Percentiles rank a stretch among this genome's conserved stretches.
Evolutionary conservation across 2,888 invertebrate genomes (phyloP).

Genomic region (Plebejus argus): DNA sequence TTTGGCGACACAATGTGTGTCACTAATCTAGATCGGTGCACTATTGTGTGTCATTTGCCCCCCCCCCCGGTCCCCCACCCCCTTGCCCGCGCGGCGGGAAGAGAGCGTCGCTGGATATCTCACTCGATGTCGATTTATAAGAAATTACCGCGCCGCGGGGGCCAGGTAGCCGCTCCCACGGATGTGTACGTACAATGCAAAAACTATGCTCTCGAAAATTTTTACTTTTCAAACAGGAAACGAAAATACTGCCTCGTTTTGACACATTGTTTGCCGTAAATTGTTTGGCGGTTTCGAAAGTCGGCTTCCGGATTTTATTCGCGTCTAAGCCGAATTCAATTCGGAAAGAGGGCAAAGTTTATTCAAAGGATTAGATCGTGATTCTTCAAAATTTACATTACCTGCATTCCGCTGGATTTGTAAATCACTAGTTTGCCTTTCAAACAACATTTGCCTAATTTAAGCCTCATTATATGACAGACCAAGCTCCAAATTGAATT

Average conservation of each 20-base stretch:
- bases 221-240: slow-evolving; percentile 72
- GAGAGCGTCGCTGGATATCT: slow-evolving; percentile 68
- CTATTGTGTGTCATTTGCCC: slow-evolving; percentile 65
- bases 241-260: slow-evolving; percentile 70
- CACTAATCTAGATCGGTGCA: slow-evolving; percentile 80
- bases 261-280: slow-evolving; percentile 49
- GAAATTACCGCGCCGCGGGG: slow-evolving; percentile 72
- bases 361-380: slow-evolving; percentile 2
- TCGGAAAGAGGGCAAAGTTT: background rate
- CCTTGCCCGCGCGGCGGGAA: slow-evolving; percentile 50
- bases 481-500: background rate
- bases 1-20: slow-evolving; percentile 78
- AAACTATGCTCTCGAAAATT: slow-evolving; percentile 61
- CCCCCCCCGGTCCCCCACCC: slow-evolving; percentile 44
- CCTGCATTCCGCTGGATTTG: background rate
- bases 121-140: slow-evolving; percentile 79
- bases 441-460: background rate
- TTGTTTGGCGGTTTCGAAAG: slow-evolving; percentile 39
- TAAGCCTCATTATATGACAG: background rate
- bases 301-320: slow-evolving; percentile 42
- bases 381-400: background rate
- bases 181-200: slow-evolving; percentile 63
- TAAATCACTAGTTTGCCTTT: background rate
- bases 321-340: background rate
- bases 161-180: slow-evolving; percentile 77